Conservation (phyloP, 2,113 vertebrate species). For the Osmerus mordax region DNA sequence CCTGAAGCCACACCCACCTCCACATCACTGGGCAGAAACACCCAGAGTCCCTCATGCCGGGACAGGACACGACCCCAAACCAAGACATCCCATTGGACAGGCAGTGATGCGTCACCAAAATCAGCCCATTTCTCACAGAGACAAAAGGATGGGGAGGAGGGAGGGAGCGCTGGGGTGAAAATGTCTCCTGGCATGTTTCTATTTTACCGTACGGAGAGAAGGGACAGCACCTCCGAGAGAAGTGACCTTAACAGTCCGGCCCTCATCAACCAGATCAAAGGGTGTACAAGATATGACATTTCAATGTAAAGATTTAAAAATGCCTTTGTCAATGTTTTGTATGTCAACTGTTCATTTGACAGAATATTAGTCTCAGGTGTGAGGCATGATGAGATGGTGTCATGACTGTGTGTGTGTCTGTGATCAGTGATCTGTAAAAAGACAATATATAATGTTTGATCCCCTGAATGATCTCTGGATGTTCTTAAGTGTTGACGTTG, state of each 20-base stretch:
- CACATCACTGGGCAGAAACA: conserved; percentile 51
- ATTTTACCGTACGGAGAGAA: not conserved
- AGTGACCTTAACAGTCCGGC: not conserved
- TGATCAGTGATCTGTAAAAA: no score
- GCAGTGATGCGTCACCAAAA: conserved; percentile 46
- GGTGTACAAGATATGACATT: no score
- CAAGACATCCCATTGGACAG: conserved; percentile 51
- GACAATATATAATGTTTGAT: no score
- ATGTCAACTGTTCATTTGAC: no score
- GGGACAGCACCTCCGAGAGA: not conserved
- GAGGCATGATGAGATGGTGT: no score
- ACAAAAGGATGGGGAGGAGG: conserved; percentile 39
- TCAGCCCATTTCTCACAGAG: conserved; percentile 39
- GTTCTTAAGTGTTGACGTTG: no score
- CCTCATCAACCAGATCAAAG: not conserved
- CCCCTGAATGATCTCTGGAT: no score
- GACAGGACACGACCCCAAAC: conserved; percentile 24
- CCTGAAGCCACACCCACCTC: not conserved
- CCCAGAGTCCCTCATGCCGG: conserved; percentile 22
- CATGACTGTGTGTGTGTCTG: no score
- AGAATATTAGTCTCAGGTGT: no score
- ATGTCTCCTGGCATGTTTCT: not conserved
- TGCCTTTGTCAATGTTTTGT: no score
- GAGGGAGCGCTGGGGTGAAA: not conserved
- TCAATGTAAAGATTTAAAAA: no score